Base-by-base conservation (phyloP, 2,797 vertebrate species). In the Anolis apletophallus region DNA sequence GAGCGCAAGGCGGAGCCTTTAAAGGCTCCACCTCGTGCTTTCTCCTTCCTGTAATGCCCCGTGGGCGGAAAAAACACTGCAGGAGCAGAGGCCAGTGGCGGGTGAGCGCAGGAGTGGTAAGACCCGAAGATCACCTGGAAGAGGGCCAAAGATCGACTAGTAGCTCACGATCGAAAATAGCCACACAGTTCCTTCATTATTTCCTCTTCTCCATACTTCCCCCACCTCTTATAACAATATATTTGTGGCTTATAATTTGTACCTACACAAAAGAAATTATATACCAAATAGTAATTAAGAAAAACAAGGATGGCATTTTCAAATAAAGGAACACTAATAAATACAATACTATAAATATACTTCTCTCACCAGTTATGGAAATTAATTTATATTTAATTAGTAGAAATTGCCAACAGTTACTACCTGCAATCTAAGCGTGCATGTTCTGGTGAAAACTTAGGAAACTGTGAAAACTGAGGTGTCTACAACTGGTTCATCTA, bases 351-450 rank as follows among this genome's bases (percentile, higher is more conserved):
- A 95, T 96, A 96, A 96, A 97, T 95, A 96, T 95, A 93, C 94
- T 85, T 91, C 95, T 94, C 92, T 95, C 75, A 34, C 94, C 88
- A 1, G 95, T 93, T 95, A 95, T 90, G 94, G 80, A 34, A 96
- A 96, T 96, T 97, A 97, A 96, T 95, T 96, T 94, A 94, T 94
- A 95, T 95, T 96, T 96, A 96, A 96, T 97, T 96, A 96, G 95
- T 91, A 94, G 94, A 95, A 96, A 96, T 96, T 94, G 95, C 94
- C 91, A 96, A 94, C 93, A 89, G 89, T 96, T 96, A 93, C 94
- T 88, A 96, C 93, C 46, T 46, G 46, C 46, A 46, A 46, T 46
- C 46, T 6, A 46, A 6, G 46, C 7, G 46, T 46, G 7, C 46
- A 46, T 46, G 5, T 4, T 46, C 7, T 46, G 46, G 46, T 46